Conservation (phyloP, 1,140 invertebrate species). For the Nymphalis io region DNA sequence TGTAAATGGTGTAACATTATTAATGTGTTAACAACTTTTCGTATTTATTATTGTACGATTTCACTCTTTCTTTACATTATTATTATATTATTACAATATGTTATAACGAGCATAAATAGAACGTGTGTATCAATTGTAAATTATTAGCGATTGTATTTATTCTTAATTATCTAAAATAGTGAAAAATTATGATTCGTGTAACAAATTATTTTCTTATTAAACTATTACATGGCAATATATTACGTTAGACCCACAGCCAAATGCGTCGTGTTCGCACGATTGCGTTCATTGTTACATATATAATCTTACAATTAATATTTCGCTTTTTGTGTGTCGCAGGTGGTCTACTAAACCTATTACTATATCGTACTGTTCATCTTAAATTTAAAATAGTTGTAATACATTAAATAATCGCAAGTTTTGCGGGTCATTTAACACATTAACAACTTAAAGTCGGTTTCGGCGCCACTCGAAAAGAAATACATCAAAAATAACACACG, state of each 20-base stretch:
- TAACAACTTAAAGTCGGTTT: slow-evolving; percentile 54
- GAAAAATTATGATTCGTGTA: slow-evolving; percentile 24
- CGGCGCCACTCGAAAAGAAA: slow-evolving; percentile 28
- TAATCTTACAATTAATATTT: slow-evolving; percentile 35
- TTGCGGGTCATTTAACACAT: slow-evolving; percentile 54
- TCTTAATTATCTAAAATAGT: slow-evolving; percentile 23
- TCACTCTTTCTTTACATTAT: slow-evolving; percentile 71
- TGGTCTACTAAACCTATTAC: slow-evolving; percentile 65
- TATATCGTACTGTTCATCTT: slow-evolving; percentile 78
- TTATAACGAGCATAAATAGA: slow-evolving; percentile 62
- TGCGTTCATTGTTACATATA: slow-evolving; percentile 39
- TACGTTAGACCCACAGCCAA: slow-evolving; percentile 65
- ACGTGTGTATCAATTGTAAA: slow-evolving; percentile 47
- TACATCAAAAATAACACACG: background rate
- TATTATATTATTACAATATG: slow-evolving; percentile 72
- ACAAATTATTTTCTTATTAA: slow-evolving; percentile 28
- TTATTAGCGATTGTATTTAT: slow-evolving; percentile 28
- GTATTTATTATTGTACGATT: slow-evolving; percentile 74
- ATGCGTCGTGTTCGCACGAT: slow-evolving; percentile 54
- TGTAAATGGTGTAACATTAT: slow-evolving; percentile 76
- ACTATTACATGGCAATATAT: slow-evolving; percentile 30
- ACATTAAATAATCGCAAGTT: slow-evolving; percentile 49
- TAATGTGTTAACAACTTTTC: slow-evolving; percentile 66
- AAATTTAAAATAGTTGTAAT: slow-evolving; percentile 53
- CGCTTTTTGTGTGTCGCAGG: slow-evolving; percentile 76